Base-by-base conservation (phyloP, 2,797 vertebrate species). In the Epinephelus awoara region DNA sequence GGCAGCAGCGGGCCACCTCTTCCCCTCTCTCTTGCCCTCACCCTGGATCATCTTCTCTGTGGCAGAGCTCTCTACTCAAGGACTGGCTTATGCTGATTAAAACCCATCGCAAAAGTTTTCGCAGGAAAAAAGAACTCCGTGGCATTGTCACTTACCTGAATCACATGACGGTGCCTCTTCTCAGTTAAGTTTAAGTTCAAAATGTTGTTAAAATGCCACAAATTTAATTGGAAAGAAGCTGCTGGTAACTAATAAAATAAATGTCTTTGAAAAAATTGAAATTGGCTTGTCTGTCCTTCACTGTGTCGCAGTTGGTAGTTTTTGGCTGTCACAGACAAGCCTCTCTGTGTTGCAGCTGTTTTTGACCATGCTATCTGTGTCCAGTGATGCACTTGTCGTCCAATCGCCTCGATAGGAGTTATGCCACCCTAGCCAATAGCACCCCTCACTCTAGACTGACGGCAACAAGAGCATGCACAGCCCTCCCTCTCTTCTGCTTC, bases 41-140 rank as follows among this genome's bases (percentile, higher is more conserved):
- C 72, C 90, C 85, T 71, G 87, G 85, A 86, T 83, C 90, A 85
- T 92, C 91, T 87, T 92, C 87, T 64, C 91, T 90, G 83, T 94
- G 89, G 90, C 93, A 91, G 80, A 93, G 93, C 85, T 94, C 92
- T 88, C 82, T 95, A 84, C 89, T 95, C 74, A 96, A 96, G 91
- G 95, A 96, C 95, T 96, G 96, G 96, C 93, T 96, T 91, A 96
- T 95, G 95, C 92, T 96, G 89, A 96, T 96, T 87, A 96, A 96
- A 95, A 94, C 95, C 88, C 96, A 96, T 91, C 95, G 96, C 84
- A 96, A 96, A 94, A 96, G 94, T 94, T 96, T 96, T 80, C 93
- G 95, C 91, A 96, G 96, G 95, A 96, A 96, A 96, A 91, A 93
- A 88, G 79, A 91, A 88, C 89, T 77, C 40, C 72, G 82, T 93